Conservation (phyloP, 2,113 vertebrate genomes). For the Leptobrachium ailaonicum region DNA sequence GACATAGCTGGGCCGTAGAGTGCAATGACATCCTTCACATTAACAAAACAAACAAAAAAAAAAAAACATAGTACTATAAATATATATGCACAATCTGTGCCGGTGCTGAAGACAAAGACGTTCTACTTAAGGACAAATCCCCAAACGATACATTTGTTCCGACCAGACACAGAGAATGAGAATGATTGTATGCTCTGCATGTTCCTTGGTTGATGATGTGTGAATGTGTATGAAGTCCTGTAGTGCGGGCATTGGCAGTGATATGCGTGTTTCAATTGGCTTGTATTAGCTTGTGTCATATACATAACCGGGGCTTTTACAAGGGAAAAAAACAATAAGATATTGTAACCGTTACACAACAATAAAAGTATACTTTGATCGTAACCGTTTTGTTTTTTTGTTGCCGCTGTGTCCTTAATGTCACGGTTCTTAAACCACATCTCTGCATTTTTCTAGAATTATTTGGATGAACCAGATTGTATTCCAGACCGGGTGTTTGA, state of each 20-base stretch:
- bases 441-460: neutral
- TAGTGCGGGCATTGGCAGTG: neutral
- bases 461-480: constrained; percentile 31
- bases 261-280: neutral
- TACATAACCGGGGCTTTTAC: constrained; percentile 7
- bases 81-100: no score
- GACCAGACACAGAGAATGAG: neutral
- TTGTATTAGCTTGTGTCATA: neutral
- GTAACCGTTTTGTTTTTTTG: neutral
- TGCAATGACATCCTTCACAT: neutral
- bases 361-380: constrained; percentile 29
- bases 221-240: neutral
- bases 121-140: no score
- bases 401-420: neutral
- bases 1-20: neutral
- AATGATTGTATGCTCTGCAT: neutral
- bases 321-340: neutral
- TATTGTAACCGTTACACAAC: constrained; percentile 4
- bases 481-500: constrained; percentile 20
- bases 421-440: neutral
- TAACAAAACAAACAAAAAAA: no score
- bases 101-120: no score
- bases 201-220: neutral
- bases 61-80: no score
- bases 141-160: neutral